A percentile compares a stretch with the other conserved stretches of the same genome.
These are phyloP conservation scores for Pristionchus mayeri DNA, from an alignment of 2,888 invertebrate species.

Conservation along the genomic window DNA sequence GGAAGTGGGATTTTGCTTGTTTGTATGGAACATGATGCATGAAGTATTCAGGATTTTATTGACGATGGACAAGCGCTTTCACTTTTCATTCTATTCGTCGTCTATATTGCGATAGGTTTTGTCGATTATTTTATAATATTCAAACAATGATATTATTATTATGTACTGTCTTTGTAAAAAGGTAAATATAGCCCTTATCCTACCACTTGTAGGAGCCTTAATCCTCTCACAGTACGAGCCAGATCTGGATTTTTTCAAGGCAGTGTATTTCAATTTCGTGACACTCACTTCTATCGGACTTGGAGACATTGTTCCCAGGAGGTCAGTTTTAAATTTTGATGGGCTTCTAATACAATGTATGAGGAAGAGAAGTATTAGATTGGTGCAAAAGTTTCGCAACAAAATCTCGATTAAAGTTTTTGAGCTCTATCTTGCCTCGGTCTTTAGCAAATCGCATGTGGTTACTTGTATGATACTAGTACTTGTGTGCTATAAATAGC, in stretches of 20 bases:
- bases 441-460: no score
- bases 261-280: conserved; percentile 74
- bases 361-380: no score
- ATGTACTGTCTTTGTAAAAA: no score
- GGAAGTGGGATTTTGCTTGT: no score
- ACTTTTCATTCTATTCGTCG: conserved; percentile 66
- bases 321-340: neutral
- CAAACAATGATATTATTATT: neutral
- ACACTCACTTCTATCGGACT: conserved; percentile 73
- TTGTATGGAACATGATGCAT: no score
- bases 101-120: conserved; percentile 61
- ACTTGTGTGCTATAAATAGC: no score
- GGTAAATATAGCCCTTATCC: no score
- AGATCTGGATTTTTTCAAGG: conserved; percentile 74
- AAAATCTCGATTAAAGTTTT: no score
- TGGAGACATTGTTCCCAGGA: conserved; percentile 56
- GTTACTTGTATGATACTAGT: no score
- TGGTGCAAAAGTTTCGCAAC: no score
- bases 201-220: conserved; percentile 49
- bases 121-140: neutral
- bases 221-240: conserved; percentile 70
- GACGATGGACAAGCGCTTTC: conserved; percentile 56
- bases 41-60: conserved; percentile 1
- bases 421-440: no score
- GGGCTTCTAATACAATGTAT: neutral